Evolutionary conservation across 2,888 invertebrate species (phyloP).

Genomic region (Maniola hyperantus): DNA sequence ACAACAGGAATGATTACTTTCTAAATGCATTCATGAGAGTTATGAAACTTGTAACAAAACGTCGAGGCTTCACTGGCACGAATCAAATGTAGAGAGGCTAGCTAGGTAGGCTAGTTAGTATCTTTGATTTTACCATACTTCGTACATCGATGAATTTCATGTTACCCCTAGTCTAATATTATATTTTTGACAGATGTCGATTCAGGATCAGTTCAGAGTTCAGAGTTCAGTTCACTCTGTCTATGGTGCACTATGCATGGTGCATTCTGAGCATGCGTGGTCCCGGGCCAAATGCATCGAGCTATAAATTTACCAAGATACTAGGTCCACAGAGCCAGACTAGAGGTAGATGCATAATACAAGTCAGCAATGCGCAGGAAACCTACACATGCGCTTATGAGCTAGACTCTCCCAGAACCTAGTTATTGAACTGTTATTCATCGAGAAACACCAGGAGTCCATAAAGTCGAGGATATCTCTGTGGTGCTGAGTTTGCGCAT

Average conservation of each 20-base stretch:
- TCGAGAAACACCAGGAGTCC: conserved; percentile 19
- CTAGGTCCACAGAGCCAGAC: background rate
- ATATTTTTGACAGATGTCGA: no score
- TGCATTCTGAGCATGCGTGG: conserved; percentile 11
- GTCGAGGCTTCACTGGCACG: no score
- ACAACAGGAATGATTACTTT: no score
- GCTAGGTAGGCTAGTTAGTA: no score
- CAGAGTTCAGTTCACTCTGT: no score
- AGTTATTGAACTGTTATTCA: conserved; percentile 26
- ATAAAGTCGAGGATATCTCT: background rate
- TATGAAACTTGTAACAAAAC: no score
- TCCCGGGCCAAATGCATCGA: background rate
- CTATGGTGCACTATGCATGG: background rate
- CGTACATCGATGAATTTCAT: no score
- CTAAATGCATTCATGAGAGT: no score
- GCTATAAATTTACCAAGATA: background rate
- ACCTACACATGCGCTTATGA: conserved; percentile 31
- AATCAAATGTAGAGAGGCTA: no score
- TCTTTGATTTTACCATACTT: no score
- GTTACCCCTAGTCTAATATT: no score
- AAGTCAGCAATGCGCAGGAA: conserved; percentile 28
- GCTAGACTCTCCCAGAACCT: conserved; percentile 20
- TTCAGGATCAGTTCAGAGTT: no score
- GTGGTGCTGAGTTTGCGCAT: conserved; percentile 3
- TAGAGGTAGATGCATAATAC: background rate